Percentiles rank a stretch among this genome's conserved stretches.
phyloP scores from a whole-genome alignment of 2,113 vertebrate species.

The Mirza zaza region DNA sequence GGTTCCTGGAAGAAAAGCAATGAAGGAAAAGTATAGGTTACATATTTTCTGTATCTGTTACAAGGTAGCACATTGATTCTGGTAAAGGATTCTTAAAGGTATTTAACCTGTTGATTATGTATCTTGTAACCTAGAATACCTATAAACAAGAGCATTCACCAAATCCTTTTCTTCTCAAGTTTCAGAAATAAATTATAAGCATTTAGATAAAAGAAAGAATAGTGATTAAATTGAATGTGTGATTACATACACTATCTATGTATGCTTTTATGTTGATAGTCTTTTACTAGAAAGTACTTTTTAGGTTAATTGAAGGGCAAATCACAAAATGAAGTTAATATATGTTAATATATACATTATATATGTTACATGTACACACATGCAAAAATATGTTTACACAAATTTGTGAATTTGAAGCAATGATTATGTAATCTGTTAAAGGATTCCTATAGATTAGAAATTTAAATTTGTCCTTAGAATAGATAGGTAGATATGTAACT shows the following conservation, averaged over 20 bases:
- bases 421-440: neutral
- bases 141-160: neutral
- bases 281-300: constrained; percentile 25
- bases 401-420: constrained; percentile 26
- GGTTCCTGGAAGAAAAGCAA: neutral
- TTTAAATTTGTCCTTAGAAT: neutral
- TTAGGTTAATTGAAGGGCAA: neutral
- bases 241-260: neutral
- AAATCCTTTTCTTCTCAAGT: neutral
- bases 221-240: neutral
- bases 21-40: neutral
- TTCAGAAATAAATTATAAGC: neutral
- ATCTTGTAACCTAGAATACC: neutral
- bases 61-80: neutral
- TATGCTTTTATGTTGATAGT: neutral
- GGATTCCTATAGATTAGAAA: neutral
- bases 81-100: neutral
- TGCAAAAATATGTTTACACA: neutral
- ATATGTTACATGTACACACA: neutral
- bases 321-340: neutral
- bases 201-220: constrained; percentile 3
- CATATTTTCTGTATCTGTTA: neutral
- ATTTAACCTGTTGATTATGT: neutral
- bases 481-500: neutral
- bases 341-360: neutral